Percentiles rank a stretch among this genome's conserved stretches.
Evolutionary conservation across 2,113 vertebrate species (phyloP).

Genomic region (Opisthocomus hoazin): DNA sequence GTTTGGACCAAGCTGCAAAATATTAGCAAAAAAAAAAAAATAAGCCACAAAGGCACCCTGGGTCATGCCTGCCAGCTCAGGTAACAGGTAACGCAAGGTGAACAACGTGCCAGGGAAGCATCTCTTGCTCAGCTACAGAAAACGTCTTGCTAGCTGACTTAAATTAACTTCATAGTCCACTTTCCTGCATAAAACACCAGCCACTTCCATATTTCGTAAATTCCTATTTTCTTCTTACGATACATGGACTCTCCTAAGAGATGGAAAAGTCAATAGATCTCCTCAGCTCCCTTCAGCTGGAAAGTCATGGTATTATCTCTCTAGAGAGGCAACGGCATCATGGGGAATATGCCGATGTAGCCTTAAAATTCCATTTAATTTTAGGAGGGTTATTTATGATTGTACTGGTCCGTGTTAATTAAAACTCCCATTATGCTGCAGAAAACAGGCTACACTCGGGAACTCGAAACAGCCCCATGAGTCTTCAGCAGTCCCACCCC

Average conservation of each 20-base stretch:
- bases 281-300: background rate
- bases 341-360: fast-evolving
- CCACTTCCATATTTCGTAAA: background rate
- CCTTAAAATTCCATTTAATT: background rate
- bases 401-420: background rate
- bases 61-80: background rate
- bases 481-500: background rate
- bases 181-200: background rate
- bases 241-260: background rate
- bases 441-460: background rate
- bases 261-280: background rate
- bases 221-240: background rate
- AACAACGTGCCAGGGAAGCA: fast-evolving
- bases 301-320: background rate
- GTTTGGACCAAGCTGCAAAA: background rate
- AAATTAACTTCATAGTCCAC: background rate
- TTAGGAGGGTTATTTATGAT: constrained; percentile 2
- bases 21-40: background rate
- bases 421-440: background rate
- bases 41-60: background rate
- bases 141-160: background rate
- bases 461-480: background rate
- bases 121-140: background rate
- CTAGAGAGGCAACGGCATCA: background rate
- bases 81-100: background rate